These are phyloP conservation scores for Eueremaeus valkanovi DNA, from an alignment of 2,888 invertebrate species.

Conservation along the genomic window DNA sequence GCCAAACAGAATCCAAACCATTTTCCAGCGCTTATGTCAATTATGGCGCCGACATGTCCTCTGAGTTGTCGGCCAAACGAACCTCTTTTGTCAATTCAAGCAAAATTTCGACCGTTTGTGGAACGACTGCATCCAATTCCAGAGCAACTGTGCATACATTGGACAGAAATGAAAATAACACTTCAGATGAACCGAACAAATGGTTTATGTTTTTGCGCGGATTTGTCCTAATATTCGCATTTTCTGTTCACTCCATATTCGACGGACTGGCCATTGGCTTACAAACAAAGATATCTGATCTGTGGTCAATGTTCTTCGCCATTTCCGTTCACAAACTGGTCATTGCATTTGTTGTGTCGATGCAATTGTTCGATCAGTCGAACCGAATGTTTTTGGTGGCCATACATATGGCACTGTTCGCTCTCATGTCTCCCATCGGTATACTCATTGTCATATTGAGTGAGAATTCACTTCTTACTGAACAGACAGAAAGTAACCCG, in stretches of 20 bases:
- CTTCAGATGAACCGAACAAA: too few species aligned
- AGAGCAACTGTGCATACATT: neutral
- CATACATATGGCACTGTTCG: conserved; percentile 65
- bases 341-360: conserved; percentile 80
- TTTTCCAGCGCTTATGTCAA: conserved; percentile 18
- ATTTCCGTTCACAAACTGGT: conserved; percentile 80
- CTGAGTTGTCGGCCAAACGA: neutral
- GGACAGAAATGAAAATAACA: neutral
- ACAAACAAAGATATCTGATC: conserved; percentile 64
- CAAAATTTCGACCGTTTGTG: conserved; percentile 8
- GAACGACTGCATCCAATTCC: neutral
- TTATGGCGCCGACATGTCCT: conserved; percentile 13
- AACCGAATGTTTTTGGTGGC: conserved; percentile 39
- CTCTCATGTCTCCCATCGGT: conserved; percentile 73
- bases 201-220: conserved; percentile 61
- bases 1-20: neutral
- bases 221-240: conserved; percentile 71
- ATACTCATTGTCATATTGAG: conserved; percentile 45
- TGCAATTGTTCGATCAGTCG: conserved; percentile 69
- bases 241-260: conserved; percentile 79
- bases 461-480: conserved; percentile 37
- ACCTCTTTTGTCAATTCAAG: neutral
- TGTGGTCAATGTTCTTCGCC: conserved; percentile 77
- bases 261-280: conserved; percentile 79
- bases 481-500: conserved; percentile 27